Base-by-base conservation (phyloP, 1,140 invertebrate genomes). In the Prorops nasuta region DNA sequence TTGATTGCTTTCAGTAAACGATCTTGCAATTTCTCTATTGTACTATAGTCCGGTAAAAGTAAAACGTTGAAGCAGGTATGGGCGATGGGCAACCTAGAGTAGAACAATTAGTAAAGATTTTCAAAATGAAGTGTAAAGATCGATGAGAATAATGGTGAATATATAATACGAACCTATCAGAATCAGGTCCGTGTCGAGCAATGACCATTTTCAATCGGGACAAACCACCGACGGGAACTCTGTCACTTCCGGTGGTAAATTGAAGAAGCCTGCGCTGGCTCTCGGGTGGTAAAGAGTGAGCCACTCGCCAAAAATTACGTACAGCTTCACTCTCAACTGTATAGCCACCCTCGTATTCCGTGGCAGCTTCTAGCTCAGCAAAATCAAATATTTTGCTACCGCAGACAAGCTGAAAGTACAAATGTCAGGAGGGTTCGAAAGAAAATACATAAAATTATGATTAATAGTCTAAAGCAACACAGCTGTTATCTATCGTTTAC, bases 21-120 rank as follows among this genome's bases (percentile, higher is more conserved):
- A 63, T 92, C 88, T 66, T 87, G 82, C 16, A 97, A 78, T 71
- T 90, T 91, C 47, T 93, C 89, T 78, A 88, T 87, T 34, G 82
- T 86, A 40, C 82, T 83, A 64, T 97, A 97, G 67, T 92, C 88
- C 0, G 96, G 96, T 37, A 98, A 79, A 46, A 98, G 84, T 9
- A 98, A 80, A 2, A 98, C 86, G 74, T 98, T 98, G 76, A 98
- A 98, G 76, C 96, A 98, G 0, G 96, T 98, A 71, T 98, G 96
- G 8, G 89, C 88, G 14, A 88, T 90, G 22, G 89, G 89, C 60
- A 91, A 76, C 19, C 88, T 83, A 58, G 31, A 78, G 14, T 28
- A 6, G 4, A n/a, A n/a, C n/a, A n/a, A n/a, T n/a, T n/a, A n/a
- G n/a, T n/a, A n/a, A n/a, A n/a, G n/a, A n/a, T n/a, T n/a, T n/a